Base-by-base conservation (phyloP, 2,113 vertebrate species). In the Melospiza melodia region DNA sequence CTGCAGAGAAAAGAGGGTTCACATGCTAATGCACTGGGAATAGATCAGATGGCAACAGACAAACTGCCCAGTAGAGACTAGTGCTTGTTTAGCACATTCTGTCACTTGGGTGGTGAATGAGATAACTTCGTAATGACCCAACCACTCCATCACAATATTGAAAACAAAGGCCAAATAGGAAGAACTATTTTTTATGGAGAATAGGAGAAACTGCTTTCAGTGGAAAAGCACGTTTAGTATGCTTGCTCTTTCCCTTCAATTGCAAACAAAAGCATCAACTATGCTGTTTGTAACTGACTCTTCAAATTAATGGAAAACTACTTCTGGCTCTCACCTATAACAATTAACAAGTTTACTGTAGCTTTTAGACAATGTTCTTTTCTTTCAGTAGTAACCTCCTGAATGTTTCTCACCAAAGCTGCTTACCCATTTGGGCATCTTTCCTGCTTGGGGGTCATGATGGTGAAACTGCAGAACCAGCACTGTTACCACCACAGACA, bases 401-500 rank as follows among this genome's bases (percentile, higher is more conserved):
- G 48, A 63, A 67, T 63, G 49, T 87, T 87, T 82, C 41, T 43
- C 24, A 59, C 7, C 18, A 48, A 74, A 82, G 22, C 49, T 71
- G 95, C 98, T 95, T 97, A 99, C 99, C 99, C 98, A 98, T 97
- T 98, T 98, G 27, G 98, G 99, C 99, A 99, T 99, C 96, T 99
- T 99, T 59, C 98, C 99, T 65, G 98, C 99, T 58, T 98, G 98
- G 5, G 98, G 98, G 84, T 99, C 99, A 41, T 99, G 99, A 94
- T 99, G 98, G 87, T 99, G 99, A 97, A 99, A 99, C 96, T 99
- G 98, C 37, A 99, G 98, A n/a, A 99, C 98, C 61, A 99, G 97
- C 48, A 99, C 98, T 11, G 99, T 99, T 54, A 99, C 98, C 44
- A 99, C 98, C 71, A 99, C 98, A 31, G 99, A 99, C 63, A 99